phyloP scores from a whole-genome alignment of 2,797 vertebrate genomes.

The Calcarius lapponicus region DNA sequence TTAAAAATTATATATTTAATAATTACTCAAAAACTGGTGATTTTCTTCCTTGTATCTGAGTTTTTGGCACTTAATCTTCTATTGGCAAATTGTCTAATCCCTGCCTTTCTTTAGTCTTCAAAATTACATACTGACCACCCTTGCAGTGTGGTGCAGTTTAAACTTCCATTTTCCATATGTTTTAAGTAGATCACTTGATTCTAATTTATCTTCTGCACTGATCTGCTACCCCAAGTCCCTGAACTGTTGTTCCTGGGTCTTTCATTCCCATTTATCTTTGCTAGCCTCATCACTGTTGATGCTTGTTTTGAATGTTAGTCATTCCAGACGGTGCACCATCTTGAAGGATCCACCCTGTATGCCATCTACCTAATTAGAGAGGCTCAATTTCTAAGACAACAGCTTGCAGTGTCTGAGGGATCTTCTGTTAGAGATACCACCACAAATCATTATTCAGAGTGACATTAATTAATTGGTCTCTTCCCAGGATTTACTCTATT shows the following conservation, averaged over 20 bases:
- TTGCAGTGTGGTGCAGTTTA: neutral
- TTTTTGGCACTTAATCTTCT: neutral
- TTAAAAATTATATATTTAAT: neutral
- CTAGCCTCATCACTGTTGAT: neutral
- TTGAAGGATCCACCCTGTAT: conserved; percentile 68
- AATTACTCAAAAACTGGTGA: neutral
- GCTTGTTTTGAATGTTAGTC: conserved; percentile 40
- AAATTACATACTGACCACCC: neutral
- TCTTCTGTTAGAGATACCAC: conserved; percentile 59
- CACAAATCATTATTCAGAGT: conserved; percentile 65
- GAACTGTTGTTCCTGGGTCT: neutral
- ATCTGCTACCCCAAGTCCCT: conserved; percentile 15
- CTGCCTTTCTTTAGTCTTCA: neutral
- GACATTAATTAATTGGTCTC: conserved; percentile 67
- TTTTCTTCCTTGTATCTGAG: neutral
- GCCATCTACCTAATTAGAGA: conserved; percentile 66
- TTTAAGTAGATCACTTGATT: neutral
- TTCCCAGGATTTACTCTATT: conserved; percentile 52
- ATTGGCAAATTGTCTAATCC: neutral
- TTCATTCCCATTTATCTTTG: conserved; percentile 56
- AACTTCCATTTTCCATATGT: neutral
- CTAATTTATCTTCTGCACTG: conserved; percentile 35
- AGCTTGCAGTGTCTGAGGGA: conserved; percentile 65
- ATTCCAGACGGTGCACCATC: conserved; percentile 61
- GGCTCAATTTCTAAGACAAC: conserved; percentile 50